Percentiles rank a stretch among this genome's conserved stretches.
phyloP scores from a whole-genome alignment of 2,797 vertebrate species.

The Chromis chromis region DNA sequence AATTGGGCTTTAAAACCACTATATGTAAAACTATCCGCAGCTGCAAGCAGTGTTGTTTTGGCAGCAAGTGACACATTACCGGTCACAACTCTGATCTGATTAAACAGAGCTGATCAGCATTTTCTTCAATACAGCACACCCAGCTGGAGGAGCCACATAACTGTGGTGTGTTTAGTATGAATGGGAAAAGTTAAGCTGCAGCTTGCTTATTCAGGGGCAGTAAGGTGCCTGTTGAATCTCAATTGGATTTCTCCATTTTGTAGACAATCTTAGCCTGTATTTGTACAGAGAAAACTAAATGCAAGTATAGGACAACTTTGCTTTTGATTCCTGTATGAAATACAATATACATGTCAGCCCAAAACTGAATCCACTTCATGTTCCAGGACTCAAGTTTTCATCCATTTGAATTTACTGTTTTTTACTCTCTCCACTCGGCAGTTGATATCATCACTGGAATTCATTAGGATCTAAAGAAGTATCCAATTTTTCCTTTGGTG shows the following conservation, averaged over 20 bases:
- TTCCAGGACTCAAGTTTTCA: constrained; percentile 21
- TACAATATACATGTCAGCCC: background rate
- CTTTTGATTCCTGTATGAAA: constrained; percentile 16
- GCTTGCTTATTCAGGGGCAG: constrained; percentile 31
- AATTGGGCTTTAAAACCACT: constrained; percentile 64
- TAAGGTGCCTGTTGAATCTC: constrained; percentile 33
- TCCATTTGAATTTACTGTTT: constrained; percentile 6
- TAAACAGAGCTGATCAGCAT: constrained; percentile 30
- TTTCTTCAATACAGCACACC: constrained; percentile 1
- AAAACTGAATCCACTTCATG: constrained; percentile 1
- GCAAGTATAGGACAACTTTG: constrained; percentile 35
- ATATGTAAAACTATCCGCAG: constrained; percentile 31
- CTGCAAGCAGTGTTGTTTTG: constrained; percentile 29
- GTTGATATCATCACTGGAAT: constrained; percentile 18
- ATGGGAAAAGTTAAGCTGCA: constrained; percentile 23
- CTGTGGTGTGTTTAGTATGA: constrained; percentile 5
- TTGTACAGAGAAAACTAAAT: constrained; percentile 21
- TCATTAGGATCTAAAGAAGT: constrained; percentile 21
- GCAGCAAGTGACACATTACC: constrained; percentile 32
- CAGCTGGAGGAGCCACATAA: constrained; percentile 15
- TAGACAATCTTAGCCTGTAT: constrained; percentile 17
- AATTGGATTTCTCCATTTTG: constrained; percentile 35
- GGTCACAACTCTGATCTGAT: constrained; percentile 35
- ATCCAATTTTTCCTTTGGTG: constrained; percentile 11
- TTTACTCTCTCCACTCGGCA: background rate